Evolutionary conservation across 2,888 invertebrate species (phyloP), one percentile per base, ranked within the genome.

Genomic region (Leucoma salicis): DNA sequence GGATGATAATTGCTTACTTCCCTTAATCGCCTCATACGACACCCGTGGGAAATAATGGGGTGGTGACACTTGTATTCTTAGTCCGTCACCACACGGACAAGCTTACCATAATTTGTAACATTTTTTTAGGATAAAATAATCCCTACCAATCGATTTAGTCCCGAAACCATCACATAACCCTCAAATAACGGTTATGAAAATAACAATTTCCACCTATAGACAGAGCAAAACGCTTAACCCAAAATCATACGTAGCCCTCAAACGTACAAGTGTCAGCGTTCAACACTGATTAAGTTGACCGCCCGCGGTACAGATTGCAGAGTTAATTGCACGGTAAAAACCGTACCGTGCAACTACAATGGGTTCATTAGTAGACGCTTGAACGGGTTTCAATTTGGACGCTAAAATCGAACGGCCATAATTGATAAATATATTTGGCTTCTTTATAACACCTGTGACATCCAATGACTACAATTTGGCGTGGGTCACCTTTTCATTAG

Each of bases 281-380:
- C 58, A 46, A 32, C 48, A 40, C 57, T 70, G 71, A 68, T 77
- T 71, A 73, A 73, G 60, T 63, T 61, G 56, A 75, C 78, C 78
- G 60, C 77, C 73, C 54, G 25, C 63, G 60, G 55, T 50, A 49
- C 63, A 64, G 70, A 66, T 71, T 71, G 71, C 61, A 58, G 60
- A 67, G 66, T 79, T 80, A 80, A 80, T 78, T 79, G 80, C 68
- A 68, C 59, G 60, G 65, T 72, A 77, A 78, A 77, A 77, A 76
- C 72, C 67, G 56, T 57, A 57, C 57, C 63, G 61, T 54, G 42
- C 47, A 59, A 53, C 66, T 70, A 78, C 78, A 79, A 78, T 78
- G 47, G 68, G 54, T 74, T 79, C 79, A 78, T 78, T 79, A 79
- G 69, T 67, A 67, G 48, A 53, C 44, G 46, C 50, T 46, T 47